Evolutionary conservation across 2,797 vertebrate genomes (phyloP), one percentile per base, ranked within the genome.

Genomic region (Sandelia bainsii): DNA sequence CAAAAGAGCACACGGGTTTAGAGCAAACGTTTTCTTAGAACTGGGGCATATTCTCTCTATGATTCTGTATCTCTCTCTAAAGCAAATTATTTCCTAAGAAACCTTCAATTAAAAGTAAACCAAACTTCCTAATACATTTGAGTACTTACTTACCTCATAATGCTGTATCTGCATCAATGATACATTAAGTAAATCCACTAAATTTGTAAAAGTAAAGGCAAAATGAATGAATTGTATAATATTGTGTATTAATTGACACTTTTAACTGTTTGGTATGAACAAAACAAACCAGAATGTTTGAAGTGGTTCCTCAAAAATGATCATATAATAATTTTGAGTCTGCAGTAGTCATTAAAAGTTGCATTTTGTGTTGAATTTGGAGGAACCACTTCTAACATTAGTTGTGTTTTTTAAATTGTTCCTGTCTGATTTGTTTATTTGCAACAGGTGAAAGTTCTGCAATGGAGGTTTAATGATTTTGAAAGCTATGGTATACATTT

Each of bases 11-110:
- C 40, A 17, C 1, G 1, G 23, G 50, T 72, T 72, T 25, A 53
- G 22, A 81, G 66, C 72, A 59, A 45, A 11, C 44, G 51, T 27
- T 76, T 52, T 75, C 69, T 22, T n/a, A 32, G 11, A 57, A 54
- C 1, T 52, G 5, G 27, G n/a, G 17, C 20, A 34, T 60, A 44
- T 59, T 39, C 23, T 54, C 8, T 52, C 10, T 20, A 13, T 39
- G 19, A 54, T 44, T 6, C 6, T 48, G 7, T 37, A 7, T 0
- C 1, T 27, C 8, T 66, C 29, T 50, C 32, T 22, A 25, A 27
- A 3, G 25, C 39, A 57, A 45, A 58, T 45, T 0, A 39, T 25
- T 66, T 34, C 14, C 17, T 5, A 6, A 29, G 22, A 65, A 54
- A 11, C 22, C 20, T 11, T 45, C 37, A 56, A 16, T 61, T 72